Percentiles rank a stretch among this genome's conserved stretches.
Conservation (phyloP, 1,140 invertebrate genomes). For the Monomorium pharaonis region DNA sequence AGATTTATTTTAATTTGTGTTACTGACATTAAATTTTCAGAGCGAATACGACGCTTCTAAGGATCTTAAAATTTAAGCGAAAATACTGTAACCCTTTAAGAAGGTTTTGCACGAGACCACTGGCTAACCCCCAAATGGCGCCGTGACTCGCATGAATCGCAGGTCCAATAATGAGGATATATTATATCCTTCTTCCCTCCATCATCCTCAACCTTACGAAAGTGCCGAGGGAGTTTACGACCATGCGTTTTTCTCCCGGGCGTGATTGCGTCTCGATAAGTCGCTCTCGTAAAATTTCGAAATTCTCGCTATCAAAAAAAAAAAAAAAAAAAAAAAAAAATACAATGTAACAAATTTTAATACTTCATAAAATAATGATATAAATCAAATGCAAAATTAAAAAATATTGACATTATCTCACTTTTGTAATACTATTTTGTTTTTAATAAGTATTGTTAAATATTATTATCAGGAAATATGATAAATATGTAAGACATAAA, state of each 20-base stretch:
- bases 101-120: conserved; percentile 20
- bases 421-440: not conserved
- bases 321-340: too few relatives aligned
- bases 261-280: conserved; percentile 43
- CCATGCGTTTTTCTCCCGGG: conserved; percentile 26
- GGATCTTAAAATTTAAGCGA: conserved; percentile 26
- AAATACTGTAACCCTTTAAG: conserved; percentile 33
- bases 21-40: not conserved
- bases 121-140: conserved; percentile 47
- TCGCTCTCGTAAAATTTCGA: conserved; percentile 19
- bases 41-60: not conserved
- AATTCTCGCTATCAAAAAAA: conserved; percentile 4
- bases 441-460: not conserved
- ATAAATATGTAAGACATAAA: not conserved
- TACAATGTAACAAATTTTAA: not conserved
- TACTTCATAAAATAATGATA: not conserved
- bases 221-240: conserved; percentile 50
- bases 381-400: not conserved
- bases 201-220: not conserved
- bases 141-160: conserved; percentile 6
- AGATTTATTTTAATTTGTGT: conserved; percentile 37
- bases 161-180: conserved; percentile 61
- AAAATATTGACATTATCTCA: not conserved
- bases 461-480: conserved; percentile 10
- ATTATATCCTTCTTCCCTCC: conserved; percentile 28